phyloP scores from a whole-genome alignment of 2,797 vertebrate species.

The Neoniphon sammara region DNA sequence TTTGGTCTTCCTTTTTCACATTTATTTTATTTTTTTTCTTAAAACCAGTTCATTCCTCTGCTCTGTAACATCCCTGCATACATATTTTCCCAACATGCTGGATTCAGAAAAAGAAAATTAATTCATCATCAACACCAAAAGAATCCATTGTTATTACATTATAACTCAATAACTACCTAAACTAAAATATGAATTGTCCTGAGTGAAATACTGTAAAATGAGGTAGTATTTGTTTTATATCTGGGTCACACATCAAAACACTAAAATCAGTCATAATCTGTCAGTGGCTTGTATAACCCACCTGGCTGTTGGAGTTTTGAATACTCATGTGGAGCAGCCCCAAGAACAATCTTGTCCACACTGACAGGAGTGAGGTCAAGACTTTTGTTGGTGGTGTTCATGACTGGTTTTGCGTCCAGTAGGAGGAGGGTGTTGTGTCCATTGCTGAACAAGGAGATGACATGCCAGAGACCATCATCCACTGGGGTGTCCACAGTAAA shows the following conservation, averaged over 20 bases:
- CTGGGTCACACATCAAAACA: background rate
- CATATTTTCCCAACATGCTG: too few relatives aligned
- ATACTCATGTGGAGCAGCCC: conserved; percentile 48
- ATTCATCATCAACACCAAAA: too few relatives aligned
- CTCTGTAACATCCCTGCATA: too few relatives aligned
- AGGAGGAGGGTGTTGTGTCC: conserved; percentile 56
- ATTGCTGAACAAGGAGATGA: conserved; percentile 67
- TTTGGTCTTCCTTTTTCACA: too few relatives aligned
- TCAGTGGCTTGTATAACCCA: conserved; percentile 49
- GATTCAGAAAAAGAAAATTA: too few relatives aligned
- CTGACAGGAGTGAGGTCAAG: conserved; percentile 63
- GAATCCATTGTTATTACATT: background rate
- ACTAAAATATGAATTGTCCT: background rate
- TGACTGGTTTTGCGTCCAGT: conserved; percentile 67
- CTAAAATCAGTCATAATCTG: background rate
- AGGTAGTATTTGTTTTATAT: background rate
- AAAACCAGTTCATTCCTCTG: too few relatives aligned
- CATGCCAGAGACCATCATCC: conserved; percentile 81
- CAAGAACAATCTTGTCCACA: conserved; percentile 76
- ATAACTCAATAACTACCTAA: background rate
- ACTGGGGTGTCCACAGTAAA: conserved; percentile 63
- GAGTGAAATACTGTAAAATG: background rate
- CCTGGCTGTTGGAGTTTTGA: conserved; percentile 63
- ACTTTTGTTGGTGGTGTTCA: conserved; percentile 67
- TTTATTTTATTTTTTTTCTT: too few relatives aligned